phyloP scores from a whole-genome alignment of 1,140 invertebrate species.

The Pseudomyrmex gracilis region DNA sequence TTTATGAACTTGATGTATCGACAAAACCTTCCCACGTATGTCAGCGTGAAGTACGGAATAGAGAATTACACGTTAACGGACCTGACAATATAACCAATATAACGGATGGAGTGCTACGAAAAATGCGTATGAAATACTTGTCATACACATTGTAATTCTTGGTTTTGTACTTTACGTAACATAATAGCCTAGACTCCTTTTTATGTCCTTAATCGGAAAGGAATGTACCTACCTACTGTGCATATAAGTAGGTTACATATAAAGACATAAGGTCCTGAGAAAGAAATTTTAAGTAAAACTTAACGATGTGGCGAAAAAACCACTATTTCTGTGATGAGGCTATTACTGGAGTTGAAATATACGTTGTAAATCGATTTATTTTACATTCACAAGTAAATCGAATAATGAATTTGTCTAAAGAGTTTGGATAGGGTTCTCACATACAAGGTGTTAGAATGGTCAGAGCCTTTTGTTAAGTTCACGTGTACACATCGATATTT shows the following conservation, averaged over 20 bases:
- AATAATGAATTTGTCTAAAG: background rate
- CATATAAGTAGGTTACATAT: background rate
- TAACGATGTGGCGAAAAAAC: background rate
- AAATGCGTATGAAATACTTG: background rate
- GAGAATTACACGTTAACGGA: background rate
- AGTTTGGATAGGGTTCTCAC: background rate
- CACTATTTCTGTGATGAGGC: conserved; percentile 22
- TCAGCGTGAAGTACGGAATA: conserved; percentile 11
- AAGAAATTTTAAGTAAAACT: conserved; percentile 21
- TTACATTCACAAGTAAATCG: background rate
- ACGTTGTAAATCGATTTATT: conserved; percentile 23
- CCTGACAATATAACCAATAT: background rate
- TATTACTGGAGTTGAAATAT: conserved; percentile 45
- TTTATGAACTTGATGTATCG: conserved; percentile 59
- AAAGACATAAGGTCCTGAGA: conserved; percentile 19
- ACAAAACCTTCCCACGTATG: background rate
- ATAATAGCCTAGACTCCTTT: conserved; percentile 15
- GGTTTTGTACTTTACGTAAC: conserved; percentile 53
- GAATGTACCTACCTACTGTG: conserved; percentile 11
- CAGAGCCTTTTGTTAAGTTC: background rate
- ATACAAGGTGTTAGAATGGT: background rate
- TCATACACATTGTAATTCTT: conserved; percentile 30
- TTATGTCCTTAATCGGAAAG: conserved; percentile 6
- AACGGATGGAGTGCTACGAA: background rate
- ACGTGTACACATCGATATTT: background rate